Conservation (phyloP, 1,140 invertebrate genomes). For the Geopemphigus sp. region DNA sequence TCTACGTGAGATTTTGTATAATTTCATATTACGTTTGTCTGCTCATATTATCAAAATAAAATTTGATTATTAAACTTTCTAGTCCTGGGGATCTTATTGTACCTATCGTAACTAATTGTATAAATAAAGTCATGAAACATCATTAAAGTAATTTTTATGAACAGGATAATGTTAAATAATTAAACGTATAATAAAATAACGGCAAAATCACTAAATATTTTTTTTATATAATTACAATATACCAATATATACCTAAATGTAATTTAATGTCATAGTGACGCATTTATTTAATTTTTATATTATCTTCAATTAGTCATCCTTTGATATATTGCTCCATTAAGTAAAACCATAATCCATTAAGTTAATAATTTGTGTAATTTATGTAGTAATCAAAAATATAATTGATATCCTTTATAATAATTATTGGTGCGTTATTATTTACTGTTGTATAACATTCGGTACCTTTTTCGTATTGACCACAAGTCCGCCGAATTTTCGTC, state of each 20-base stretch:
- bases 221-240: neutral
- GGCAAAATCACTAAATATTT: conserved; percentile 15
- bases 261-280: neutral
- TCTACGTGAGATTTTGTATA: no score
- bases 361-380: conserved; percentile 21
- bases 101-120: conserved; percentile 16
- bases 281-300: conserved; percentile 25
- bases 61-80: conserved; percentile 37
- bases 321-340: conserved; percentile 24
- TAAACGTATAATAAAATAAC: neutral
- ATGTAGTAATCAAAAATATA: conserved; percentile 38
- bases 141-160: conserved; percentile 16
- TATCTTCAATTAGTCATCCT: neutral
- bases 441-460: neutral
- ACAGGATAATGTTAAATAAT: neutral
- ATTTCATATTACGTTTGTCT: no score
- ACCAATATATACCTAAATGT: neutral
- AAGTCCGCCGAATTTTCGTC: no score
- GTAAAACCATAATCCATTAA: conserved; percentile 6
- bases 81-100: conserved; percentile 31
- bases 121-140: conserved; percentile 5
- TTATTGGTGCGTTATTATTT: neutral
- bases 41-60: conserved; percentile 18
- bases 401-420: conserved; percentile 36
- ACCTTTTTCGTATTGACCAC: neutral